A percentile compares a stretch with the other conserved stretches of the same genome.
Conservation (phyloP, 2,797 vertebrate genomes). For the Microtus obscurus region DNA sequence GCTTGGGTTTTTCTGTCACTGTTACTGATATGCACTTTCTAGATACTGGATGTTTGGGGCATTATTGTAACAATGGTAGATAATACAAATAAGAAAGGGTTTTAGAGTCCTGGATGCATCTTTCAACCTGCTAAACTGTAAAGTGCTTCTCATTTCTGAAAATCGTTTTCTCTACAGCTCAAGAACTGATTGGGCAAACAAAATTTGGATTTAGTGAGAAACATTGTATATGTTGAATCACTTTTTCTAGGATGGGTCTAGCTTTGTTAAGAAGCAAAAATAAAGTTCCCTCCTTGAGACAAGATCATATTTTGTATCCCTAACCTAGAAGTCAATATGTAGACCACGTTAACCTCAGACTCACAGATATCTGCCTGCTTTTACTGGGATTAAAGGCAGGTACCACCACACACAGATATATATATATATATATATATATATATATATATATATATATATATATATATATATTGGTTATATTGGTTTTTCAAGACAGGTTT, state of each 20-base stretch:
- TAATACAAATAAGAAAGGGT: not conserved
- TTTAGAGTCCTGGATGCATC: not conserved
- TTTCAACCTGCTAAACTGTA: not conserved
- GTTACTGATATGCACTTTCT: not conserved
- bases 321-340: not conserved
- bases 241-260: conserved; percentile 63
- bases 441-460: rapidly evolving
- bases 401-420: not conserved
- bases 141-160: conserved; percentile 48
- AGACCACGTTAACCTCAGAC: not conserved
- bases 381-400: not conserved
- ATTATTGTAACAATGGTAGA: conserved; percentile 2
- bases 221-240: conserved; percentile 1
- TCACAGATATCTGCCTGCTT: not conserved
- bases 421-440: rapidly evolving
- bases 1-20: not conserved
- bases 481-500: too few species aligned
- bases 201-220: conserved; percentile 61
- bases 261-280: conserved; percentile 50
- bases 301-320: not conserved
- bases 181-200: conserved; percentile 58
- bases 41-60: not conserved
- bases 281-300: not conserved
- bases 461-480: rapidly evolving
- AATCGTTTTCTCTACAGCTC: conserved; percentile 60